A percentile compares a stretch with the other conserved stretches of the same genome.
Evolutionary conservation across 92 coral and sea anemone species (phyloP).

Genomic region (Phymanthus crucifer): DNA sequence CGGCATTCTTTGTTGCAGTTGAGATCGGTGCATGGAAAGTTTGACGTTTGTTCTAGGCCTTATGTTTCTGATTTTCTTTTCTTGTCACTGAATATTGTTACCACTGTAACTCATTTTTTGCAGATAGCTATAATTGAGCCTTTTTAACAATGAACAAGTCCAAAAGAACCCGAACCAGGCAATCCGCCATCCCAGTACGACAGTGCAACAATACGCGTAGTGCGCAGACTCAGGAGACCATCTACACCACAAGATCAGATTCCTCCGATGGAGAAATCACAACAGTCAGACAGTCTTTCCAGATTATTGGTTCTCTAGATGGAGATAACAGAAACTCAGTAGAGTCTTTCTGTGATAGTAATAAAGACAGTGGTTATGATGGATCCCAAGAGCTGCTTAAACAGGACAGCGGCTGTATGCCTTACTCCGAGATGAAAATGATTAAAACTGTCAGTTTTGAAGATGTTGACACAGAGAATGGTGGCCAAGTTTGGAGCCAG

Average conservation of each 20-base stretch:
- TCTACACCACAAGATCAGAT: conserved; percentile 31
- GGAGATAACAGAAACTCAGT: conserved; percentile 16
- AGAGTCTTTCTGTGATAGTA: conserved; percentile 18
- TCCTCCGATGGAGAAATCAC: conserved; percentile 30
- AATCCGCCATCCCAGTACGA: conserved; percentile 35
- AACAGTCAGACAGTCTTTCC: conserved; percentile 24
- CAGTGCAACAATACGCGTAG: neutral
- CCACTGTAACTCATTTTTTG: neutral
- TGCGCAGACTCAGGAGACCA: conserved; percentile 15
- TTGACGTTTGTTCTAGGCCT: too few relatives aligned
- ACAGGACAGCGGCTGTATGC: conserved; percentile 33
- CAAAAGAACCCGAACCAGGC: conserved; percentile 15
- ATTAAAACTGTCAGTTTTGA: conserved; percentile 47
- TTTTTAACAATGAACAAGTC: conserved; percentile 14
- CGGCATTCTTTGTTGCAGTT: too few relatives aligned
- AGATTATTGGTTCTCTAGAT: conserved; percentile 17
- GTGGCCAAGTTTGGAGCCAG: conserved; percentile 28
- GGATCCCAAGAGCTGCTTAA: conserved; percentile 25
- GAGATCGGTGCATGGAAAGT: too few relatives aligned
- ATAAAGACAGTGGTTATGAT: conserved; percentile 47
- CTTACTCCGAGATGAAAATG: conserved; percentile 36
- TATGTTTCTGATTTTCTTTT: too few relatives aligned
- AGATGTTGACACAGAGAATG: conserved; percentile 13
- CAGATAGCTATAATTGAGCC: neutral
- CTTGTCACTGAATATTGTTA: neutral